Conservation (phyloP, 1,140 invertebrate genomes). For the Eufriesea mexicana region DNA sequence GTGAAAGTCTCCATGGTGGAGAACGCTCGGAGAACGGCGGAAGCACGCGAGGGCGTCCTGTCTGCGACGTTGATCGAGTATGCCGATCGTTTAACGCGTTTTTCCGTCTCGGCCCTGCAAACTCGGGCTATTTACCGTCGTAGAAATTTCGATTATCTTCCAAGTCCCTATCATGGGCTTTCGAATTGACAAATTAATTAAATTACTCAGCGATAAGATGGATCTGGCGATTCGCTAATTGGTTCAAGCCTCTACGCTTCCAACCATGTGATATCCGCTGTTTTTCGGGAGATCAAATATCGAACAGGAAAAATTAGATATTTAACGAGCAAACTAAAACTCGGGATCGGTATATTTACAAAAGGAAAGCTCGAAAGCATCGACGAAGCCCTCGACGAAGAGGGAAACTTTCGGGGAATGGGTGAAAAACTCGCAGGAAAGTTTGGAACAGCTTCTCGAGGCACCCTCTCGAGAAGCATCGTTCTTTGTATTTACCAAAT, state of each 20-base stretch:
- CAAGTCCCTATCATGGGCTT: too few species aligned
- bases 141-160: too few species aligned
- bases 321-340: not conserved
- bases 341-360: not conserved
- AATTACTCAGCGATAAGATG: not conserved
- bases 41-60: slow-evolving; percentile 5
- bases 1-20: not conserved
- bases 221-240: not conserved
- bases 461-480: too few species aligned
- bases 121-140: not conserved
- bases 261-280: too few species aligned
- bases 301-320: not conserved
- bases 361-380: too few species aligned
- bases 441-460: too few species aligned
- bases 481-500: not conserved
- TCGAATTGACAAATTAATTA: not conserved
- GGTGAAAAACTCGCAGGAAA: too few species aligned
- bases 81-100: not conserved
- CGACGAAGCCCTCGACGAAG: too few species aligned
- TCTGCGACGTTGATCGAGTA: not conserved
- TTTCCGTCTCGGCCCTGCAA: not conserved
- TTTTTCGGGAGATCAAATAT: not conserved
- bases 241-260: not conserved
- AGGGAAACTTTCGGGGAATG: too few species aligned
- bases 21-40: not conserved